Conservation (phyloP, 2,888 invertebrate genomes). For the Spisula solida region DNA sequence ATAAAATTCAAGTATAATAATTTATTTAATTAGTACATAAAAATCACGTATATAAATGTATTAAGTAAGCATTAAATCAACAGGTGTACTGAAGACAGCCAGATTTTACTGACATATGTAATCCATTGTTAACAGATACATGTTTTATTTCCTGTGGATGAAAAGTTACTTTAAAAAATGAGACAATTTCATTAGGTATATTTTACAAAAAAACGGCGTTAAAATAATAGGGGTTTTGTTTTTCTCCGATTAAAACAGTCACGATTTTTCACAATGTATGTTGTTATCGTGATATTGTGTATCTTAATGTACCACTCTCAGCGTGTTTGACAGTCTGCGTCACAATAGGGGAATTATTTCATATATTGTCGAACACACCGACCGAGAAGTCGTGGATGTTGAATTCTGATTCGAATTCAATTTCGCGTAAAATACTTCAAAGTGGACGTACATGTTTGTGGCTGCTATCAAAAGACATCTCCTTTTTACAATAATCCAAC, state of each 20-base stretch:
- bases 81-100: background rate
- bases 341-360: background rate
- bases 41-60: no score
- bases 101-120: background rate
- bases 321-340: background rate
- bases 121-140: background rate
- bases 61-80: background rate
- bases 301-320: background rate
- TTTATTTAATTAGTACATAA: no score
- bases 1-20: no score
- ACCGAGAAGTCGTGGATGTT: background rate
- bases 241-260: background rate
- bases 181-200: background rate
- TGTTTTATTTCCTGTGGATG: background rate
- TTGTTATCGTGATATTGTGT: background rate
- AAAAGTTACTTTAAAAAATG: background rate
- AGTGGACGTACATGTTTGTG: no score
- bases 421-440: no score
- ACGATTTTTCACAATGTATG: constrained; percentile 14
- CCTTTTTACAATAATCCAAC: no score
- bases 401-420: no score
- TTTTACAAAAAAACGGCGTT: background rate
- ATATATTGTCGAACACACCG: background rate
- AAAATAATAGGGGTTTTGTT: constrained; percentile 2
- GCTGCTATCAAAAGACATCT: no score